Evolutionary conservation across 2,888 invertebrate species (phyloP), one percentile per base, ranked within the genome.

Genomic region (Drosophila planitibia): DNA sequence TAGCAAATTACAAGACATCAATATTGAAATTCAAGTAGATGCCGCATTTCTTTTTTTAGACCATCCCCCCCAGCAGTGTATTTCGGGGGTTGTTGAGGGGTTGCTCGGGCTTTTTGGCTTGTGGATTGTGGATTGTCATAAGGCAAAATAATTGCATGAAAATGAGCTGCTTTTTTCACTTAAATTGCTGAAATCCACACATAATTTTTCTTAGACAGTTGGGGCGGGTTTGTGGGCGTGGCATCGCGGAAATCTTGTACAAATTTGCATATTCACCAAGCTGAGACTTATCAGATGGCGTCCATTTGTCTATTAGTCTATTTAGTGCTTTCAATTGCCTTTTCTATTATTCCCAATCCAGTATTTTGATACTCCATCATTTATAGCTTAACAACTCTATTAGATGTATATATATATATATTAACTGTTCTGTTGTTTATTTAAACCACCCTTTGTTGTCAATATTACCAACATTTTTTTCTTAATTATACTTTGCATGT

Each of bases 91-190:
- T 12, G 41, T 22, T 12, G n/a, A n/a, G 14, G 59, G 32, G 10
- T 54, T 54, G 49, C n/a, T 16, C 54, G 30, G 33, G 19, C 19
- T 59, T 58, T 32, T 22, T 19, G n/a, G 7, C 25, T 49, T 33
- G 9, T 4, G 47, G 9, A n/a, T 49, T 33, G 9, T 4, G 47
- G 9, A n/a, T 66, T 65, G 28, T 61, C 52, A 47, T 66, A 64
- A 58, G 47, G 33, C 51, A 75, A 81, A 81, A 85, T 85, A 85
- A 86, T 84, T 86, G 81, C 81, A 86, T 85, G 82, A 81, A 86
- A 85, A 84, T 85, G 81, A 85, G 82, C 76, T 63, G 63, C 30
- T 55, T 63, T 52, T 59, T 76, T 37, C 60, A 52, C 49, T 67
- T 44, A 28, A 51, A 37, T 69, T 76, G 59, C 60, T 55, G 55